Base-by-base conservation (phyloP, 2,113 vertebrate genomes). In the Emydura subglobosa region DNA sequence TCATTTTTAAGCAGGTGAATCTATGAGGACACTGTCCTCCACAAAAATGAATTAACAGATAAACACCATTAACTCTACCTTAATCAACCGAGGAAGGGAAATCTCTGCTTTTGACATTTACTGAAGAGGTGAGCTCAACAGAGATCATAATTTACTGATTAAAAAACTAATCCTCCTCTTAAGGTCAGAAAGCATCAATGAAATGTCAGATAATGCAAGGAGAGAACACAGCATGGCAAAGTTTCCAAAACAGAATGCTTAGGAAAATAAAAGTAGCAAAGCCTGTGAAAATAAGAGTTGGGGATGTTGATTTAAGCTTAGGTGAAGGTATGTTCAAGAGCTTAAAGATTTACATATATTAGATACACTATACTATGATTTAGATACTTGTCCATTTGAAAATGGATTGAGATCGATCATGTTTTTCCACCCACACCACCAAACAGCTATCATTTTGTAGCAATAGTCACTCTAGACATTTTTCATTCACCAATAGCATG, bases 131-230 rank as follows among this genome's bases (percentile, higher is more conserved):
- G 76, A 94, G 91, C 79, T 95, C 84, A 90, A 49, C 61, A 91
- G 82, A 90, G 91, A 88, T 82, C 82, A 84, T 93, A 93, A 95
- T 95, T 96, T 96, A 94, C 76, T 90, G 61, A 92, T 96, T 90
- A 93, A 94, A 96, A 94, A 85, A 83, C 83, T 93, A 97, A 96
- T 92, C 92, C 87, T 86, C 47, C 19, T 86, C 78, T 95, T 94
- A 93, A 97, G 89, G 94, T 97, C 93, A 96, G 86, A 90, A 91
- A 95, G 78, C 89, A n/a, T 96, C 94, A 95, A 88, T 92, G 92
- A 95, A 96, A 92, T 90, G 92, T 87, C 91, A 88, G 81, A 76
- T 49, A n/a, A 93, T 85, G 86, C 53, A 61, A 90, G 87, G 74
- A 82, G 85, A 95, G 82, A 90, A 85, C 85, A 92, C 85, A 86